A percentile compares a stretch with the other conserved stretches of the same genome.
Conservation (phyloP, 2,888 invertebrate genomes). For the Pollenia amentaria region DNA sequence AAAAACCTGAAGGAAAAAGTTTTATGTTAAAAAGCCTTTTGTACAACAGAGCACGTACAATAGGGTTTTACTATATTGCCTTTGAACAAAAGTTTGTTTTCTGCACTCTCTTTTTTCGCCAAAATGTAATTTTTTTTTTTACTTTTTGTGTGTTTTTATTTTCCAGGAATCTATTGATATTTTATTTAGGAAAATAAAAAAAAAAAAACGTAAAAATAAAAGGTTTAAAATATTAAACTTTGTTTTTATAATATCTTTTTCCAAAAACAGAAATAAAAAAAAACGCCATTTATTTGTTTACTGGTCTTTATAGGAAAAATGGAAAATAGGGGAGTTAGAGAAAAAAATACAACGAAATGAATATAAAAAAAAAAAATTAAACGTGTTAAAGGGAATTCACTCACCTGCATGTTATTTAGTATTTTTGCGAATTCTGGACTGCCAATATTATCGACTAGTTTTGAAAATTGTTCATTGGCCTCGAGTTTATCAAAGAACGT, state of each 20-base stretch:
- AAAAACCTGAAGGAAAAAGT: slow-evolving; percentile 46
- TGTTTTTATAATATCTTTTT: slow-evolving; percentile 9
- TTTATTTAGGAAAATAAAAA: slow-evolving; percentile 18
- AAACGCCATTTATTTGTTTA: slow-evolving; percentile 19
- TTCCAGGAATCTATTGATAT: slow-evolving; percentile 44
- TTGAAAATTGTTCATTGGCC: slow-evolving; percentile 81
- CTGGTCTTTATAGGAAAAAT: not conserved
- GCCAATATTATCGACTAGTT: slow-evolving; percentile 82
- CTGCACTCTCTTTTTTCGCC: slow-evolving; percentile 16
- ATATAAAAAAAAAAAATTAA: slow-evolving; percentile 37
- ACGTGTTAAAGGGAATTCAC: slow-evolving; percentile 64
- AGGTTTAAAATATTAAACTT: slow-evolving; percentile 55
- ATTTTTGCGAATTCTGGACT: slow-evolving; percentile 81
- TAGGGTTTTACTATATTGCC: slow-evolving; percentile 53
- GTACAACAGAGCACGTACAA: slow-evolving; percentile 65
- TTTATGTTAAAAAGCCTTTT: slow-evolving; percentile 56
- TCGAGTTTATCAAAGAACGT: slow-evolving; percentile 84
- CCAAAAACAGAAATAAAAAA: too few species aligned
- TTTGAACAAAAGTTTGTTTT: slow-evolving; percentile 57
- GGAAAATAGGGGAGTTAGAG: not conserved
- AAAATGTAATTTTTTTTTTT: slow-evolving; percentile 47
- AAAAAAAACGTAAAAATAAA: slow-evolving; percentile 41
- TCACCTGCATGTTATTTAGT: slow-evolving; percentile 82
- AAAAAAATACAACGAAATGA: slow-evolving; percentile 11
- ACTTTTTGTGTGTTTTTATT: slow-evolving; percentile 11